Evolutionary conservation across 2,113 vertebrate species (phyloP), one percentile per base, ranked within the genome.

Genomic region (Oostethus manadensis): DNA sequence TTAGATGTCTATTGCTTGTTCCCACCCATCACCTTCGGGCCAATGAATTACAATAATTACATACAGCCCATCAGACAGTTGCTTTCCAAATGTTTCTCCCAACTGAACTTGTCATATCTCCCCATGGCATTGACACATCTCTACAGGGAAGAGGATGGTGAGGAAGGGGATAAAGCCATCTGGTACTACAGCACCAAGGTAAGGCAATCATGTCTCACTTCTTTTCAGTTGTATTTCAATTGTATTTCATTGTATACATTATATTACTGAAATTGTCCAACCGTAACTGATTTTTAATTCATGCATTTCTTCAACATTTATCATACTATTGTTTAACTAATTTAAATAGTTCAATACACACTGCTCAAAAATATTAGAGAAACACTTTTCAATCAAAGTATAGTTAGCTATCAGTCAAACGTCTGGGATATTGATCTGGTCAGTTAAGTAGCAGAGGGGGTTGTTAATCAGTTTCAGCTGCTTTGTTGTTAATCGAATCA

Each of bases 181-280:
- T 87, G 87, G 87, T 88, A 88, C 78, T 88, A 85, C 74, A 88
- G 82, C 73, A 83, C 84, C 50, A 88, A 88, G 85, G 87, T 86
- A 81, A 50, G 54, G 40, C 10, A 1, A 0, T 9, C 10, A 38
- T 45, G 61, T 8, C 17, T 53, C 10, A 1, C 20, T 33, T 54
- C 59, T 21, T 10, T 62, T 47, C n/a, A 50, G 1, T 33, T 58
- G 42, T 16, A 16, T n/a, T n/a, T n/a, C n/a, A n/a, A n/a, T 46
- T 14, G 44, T 56, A 56, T 56, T 56, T 22, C 44, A 16, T 46
- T 46, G 14, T 16, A 46, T 33, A 11, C 38, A 40, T 42, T 42
- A 35, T 35, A 35, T 35, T 35, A 35, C 33, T 35, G 33, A 8
- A 6, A 1, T 1, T 35, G 33, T 35, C 4, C n/a, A n/a, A n/a